Evolutionary conservation across 2,113 vertebrate genomes (phyloP).

Genomic region (Ceratotherium simum): DNA sequence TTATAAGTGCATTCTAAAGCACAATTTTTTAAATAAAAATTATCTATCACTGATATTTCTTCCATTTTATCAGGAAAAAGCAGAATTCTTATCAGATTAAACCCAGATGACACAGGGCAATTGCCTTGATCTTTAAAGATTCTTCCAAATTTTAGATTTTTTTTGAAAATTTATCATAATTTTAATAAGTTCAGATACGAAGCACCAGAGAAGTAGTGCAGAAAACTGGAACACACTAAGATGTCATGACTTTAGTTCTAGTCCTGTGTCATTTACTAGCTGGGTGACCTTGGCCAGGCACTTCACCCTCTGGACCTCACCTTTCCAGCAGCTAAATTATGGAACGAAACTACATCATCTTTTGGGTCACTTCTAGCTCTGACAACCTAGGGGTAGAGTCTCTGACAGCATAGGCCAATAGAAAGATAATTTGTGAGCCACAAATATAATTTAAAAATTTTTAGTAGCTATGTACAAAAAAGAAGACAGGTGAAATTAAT

Average conservation of each 20-base stretch:
- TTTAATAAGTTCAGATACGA: neutral
- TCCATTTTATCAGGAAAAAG: neutral
- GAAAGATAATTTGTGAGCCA: neutral
- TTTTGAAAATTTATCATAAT: neutral
- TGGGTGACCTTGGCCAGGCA: neutral
- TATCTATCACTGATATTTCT: neutral
- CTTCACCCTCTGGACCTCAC: neutral
- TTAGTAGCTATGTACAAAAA: neutral
- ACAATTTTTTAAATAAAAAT: neutral
- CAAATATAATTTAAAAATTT: neutral
- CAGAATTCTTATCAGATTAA: neutral
- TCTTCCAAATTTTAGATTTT: neutral
- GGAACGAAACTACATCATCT: neutral
- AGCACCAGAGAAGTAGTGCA: neutral
- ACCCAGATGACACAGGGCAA: neutral
- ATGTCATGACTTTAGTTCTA: neutral
- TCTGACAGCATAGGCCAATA: neutral
- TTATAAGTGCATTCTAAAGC: neutral
- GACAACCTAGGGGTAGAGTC: neutral
- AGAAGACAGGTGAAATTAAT: neutral
- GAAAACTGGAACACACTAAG: neutral
- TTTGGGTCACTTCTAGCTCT: neutral
- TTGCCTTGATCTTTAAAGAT: neutral
- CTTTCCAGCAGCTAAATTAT: neutral
- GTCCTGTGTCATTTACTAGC: neutral